Evolutionary conservation across 2,888 invertebrate genomes (phyloP), one percentile per base, ranked within the genome.

Genomic region (Drosophila nr. fundita): DNA sequence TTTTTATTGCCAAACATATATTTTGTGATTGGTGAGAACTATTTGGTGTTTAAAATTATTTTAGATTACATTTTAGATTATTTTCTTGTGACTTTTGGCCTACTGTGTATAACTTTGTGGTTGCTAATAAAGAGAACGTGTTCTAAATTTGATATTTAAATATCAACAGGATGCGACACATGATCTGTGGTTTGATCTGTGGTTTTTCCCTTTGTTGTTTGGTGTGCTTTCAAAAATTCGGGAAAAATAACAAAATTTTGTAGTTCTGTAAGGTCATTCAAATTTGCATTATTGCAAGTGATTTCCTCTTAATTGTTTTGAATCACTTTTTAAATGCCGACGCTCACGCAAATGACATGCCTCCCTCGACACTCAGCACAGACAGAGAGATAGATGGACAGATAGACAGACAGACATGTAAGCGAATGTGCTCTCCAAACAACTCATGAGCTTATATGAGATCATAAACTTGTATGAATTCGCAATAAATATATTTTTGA

Each of bases 261-360:
- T 57, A 29, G 34, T 49, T 62, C 30, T 34, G 38, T 65, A 80
- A 80, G 78, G 80, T 72, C 64, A 68, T 13, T 49, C 15, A 52
- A 70, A 73, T 68, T 67, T 63, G 57, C 57, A 71, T 64, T 36
- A 42, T 32, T 48, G 53, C 63, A 67, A 50, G 32, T 55, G 67
- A 64, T 62, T 83, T 76, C 59, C 18, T 48, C 54, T 57, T 75
- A 81, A 83, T 81, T 83, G 71, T 68, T 73, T 78, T 83, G 83
- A 83, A 80, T 83, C 83, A 83, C 81, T 68, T 64, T 65, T 63
- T 24, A 73, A 55, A 50, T 55, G 40, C 49, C 24, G 58, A 48
- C 59, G 30, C 77, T 61, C 78, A 77, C 80, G 45, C 73, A 61
- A 62, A 42, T 55, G 55, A 54, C 57, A 40, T 57, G 59, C 55